phyloP scores from a whole-genome alignment of 2,113 vertebrate species.

The Takifugu flavidus region DNA sequence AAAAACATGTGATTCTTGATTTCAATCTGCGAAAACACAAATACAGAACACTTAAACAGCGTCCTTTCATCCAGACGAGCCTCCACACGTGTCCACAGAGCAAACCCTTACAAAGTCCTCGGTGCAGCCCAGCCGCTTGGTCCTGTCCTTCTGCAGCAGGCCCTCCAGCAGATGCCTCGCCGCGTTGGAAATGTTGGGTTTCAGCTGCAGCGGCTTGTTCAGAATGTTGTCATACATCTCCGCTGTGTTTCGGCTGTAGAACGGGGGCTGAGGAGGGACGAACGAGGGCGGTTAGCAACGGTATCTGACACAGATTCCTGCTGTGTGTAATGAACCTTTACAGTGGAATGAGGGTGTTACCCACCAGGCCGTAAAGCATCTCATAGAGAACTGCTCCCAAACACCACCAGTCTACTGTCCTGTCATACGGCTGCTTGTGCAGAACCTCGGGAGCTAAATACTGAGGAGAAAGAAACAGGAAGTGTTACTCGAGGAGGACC shows the following conservation, averaged over 20 bases:
- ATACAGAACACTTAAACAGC: slow-evolving; percentile 17
- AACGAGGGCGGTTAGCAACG: background rate
- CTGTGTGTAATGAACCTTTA: background rate
- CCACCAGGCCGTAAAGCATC: slow-evolving; percentile 98
- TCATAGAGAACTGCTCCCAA: slow-evolving; percentile 96
- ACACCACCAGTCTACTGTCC: slow-evolving; percentile 99
- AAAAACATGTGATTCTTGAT: slow-evolving; percentile 98
- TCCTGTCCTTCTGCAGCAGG: slow-evolving; percentile 93
- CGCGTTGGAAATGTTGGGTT: slow-evolving; percentile 97
- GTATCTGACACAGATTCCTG: background rate
- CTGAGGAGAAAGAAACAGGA: slow-evolving; percentile 60
- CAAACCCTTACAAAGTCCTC: slow-evolving; percentile 93
- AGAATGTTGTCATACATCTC: slow-evolving; percentile 99
- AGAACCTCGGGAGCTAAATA: slow-evolving; percentile 97
- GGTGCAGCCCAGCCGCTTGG: slow-evolving; percentile 89
- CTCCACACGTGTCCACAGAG: background rate
- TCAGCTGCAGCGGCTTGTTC: slow-evolving; percentile 96
- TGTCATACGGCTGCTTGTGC: slow-evolving; percentile 96
- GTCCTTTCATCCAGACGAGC: background rate
- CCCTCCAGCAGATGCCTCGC: slow-evolving; percentile 93
- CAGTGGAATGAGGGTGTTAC: slow-evolving; percentile 23
- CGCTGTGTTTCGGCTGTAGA: slow-evolving; percentile 97
- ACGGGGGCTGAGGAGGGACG: slow-evolving; percentile 82
- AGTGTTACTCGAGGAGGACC: background rate
- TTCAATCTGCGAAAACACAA: slow-evolving; percentile 83